Base-by-base conservation (phyloP, 2,888 invertebrate species). In the Agrotis puta region DNA sequence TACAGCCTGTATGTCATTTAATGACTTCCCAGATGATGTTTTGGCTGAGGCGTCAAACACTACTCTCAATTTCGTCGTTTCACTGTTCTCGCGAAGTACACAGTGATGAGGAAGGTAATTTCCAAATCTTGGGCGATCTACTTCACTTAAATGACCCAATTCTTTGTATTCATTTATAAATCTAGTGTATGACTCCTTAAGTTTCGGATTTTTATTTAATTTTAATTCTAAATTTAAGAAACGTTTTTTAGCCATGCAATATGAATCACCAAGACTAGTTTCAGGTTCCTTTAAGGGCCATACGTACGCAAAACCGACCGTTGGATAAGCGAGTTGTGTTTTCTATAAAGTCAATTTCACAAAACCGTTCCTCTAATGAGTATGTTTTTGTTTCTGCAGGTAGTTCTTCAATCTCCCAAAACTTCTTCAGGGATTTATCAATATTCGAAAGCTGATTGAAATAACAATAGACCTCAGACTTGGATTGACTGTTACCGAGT, bases 141-240 rank as follows among this genome's bases (percentile, higher is more conserved):
- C 5, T 48, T 51, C n/a, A 22, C n/a, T 43, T 1, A 66, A 18
- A 24, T 66, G 59, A 16, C 59, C 66, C 11, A 66, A 51, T 3
- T 59, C 43, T 16, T n/a, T n/a, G 27, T 67, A 67, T 53, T 67
- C 66, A 13, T 45, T 2, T 24, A 59, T 67, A 27, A 59, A 67
- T n/a, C 45, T 20, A 45, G 43, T n/a, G 20, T 67, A 67, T 20
- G 14, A 9, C 7, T 24, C 13, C 27, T 53, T 67, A 18, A 67
- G 20, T 7, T 20, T 5, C 0, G 18, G 39, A 45, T 47, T 59
- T 13, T 22, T 67, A n/a, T n/a, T n/a, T 39, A 57, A 51, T 24
- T n/a, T n/a, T 39, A 57, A 51, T 24, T 66, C 65, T n/a, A 66
- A 45, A 33, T 20, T 53, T 5, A 47, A 18, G 3, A 53, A 61